Evolutionary conservation across 2,797 vertebrate species (phyloP).

Genomic region (Pseudochirops corinnae): DNA sequence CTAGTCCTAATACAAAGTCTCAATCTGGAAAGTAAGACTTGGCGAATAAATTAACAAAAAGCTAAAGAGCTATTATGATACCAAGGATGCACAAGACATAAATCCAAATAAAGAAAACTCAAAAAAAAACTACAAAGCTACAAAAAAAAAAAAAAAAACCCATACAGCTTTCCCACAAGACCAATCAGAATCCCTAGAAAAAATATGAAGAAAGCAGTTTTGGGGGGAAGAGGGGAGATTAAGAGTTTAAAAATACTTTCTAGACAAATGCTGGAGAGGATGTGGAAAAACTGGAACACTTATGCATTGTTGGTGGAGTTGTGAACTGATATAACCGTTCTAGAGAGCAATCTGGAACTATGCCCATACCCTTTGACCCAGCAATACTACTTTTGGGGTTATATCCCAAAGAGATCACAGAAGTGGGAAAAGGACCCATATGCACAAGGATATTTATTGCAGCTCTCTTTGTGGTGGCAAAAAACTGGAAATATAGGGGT

Average conservation of each 20-base stretch:
- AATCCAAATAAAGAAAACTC: neutral
- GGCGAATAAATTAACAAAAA: neutral
- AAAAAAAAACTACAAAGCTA: neutral
- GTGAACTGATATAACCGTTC: too few relatives aligned
- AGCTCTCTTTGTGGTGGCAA: too few relatives aligned
- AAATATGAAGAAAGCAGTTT: neutral
- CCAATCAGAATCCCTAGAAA: neutral
- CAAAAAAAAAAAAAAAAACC: neutral
- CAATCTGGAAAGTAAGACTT: neutral
- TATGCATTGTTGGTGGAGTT: too few relatives aligned
- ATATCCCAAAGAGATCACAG: too few relatives aligned
- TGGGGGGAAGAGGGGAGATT: fast-evolving
- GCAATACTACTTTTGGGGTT: too few relatives aligned
- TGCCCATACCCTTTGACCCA: too few relatives aligned
- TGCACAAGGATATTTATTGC: too few relatives aligned
- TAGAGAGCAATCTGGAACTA: too few relatives aligned
- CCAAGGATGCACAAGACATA: neutral
- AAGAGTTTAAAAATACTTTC: neutral
- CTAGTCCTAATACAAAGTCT: neutral
- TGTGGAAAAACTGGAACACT: too few relatives aligned
- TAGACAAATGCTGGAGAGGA: neutral
- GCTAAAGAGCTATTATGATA: neutral
- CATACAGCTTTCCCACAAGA: neutral
- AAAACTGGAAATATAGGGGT: too few relatives aligned
- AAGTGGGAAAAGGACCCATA: too few relatives aligned